Evolutionary conservation across 2,113 vertebrate species (phyloP), one percentile per base, ranked within the genome.

Genomic region (Pogonocichla stellata): DNA sequence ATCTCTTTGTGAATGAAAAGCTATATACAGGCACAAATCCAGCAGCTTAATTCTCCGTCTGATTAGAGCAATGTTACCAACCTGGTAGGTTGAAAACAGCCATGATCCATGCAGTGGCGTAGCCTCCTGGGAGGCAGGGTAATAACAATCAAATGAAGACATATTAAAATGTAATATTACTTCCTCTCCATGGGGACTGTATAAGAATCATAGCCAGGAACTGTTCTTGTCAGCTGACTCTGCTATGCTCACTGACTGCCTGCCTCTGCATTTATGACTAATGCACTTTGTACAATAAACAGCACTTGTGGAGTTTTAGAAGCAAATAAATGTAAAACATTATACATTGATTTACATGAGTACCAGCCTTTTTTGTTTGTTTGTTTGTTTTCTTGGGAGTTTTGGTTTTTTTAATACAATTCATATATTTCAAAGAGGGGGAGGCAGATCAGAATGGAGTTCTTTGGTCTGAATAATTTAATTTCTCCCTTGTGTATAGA

Each of bases 101-200:
- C 82, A 80, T 94, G 89, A 93, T 95, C 92, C 94, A 86, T 84
- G 92, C 94, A 86, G 95, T 86, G 86, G 73, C 80, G 86, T 71
- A 73, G 91, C 94, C 95, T 95, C 95, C 95, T 85, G 91, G 93
- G 97, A 97, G 78, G 85, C 92, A 91, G 91, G 93, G 92, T 95
- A 96, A 92, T 97, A 96, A 95, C 88, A 82, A 87, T 93, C 96
- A 93, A 97, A 97, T 92, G 89, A 97, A 98, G 96, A 96, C 92
- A 83, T 93, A 95, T 97, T 96, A 97, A 95, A 95, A 96, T 96
- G 94, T 93, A 94, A 95, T 95, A 94, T 95, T 95, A 95, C 97
- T 97, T 97, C 93, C 89, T 96, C 82, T 97, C 95, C 45, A 19
- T 65, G 72, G 96, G 95, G 95, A 97, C 94, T 82, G 40, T 81